phyloP scores from a whole-genome alignment of 2,113 vertebrate species.

The Hemiscyllium ocellatum region DNA sequence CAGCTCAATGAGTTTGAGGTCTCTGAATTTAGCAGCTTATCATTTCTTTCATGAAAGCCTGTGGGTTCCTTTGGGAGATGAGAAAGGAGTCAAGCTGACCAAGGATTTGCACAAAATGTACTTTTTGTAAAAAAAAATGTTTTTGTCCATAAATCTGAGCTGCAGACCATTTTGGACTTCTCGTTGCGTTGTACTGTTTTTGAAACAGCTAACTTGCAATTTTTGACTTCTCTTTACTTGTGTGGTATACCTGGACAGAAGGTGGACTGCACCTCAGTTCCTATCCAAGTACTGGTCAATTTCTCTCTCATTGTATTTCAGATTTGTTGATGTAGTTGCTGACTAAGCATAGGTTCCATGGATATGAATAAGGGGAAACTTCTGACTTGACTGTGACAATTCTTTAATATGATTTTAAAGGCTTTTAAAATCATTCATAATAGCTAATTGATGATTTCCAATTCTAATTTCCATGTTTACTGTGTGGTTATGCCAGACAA shows the following conservation, averaged over 20 bases:
- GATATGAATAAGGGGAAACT: background rate
- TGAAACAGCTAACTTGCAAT: background rate
- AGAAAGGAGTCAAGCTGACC: background rate
- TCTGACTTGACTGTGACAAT: background rate
- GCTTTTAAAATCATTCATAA: background rate
- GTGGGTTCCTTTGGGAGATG: background rate
- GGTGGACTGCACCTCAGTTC: background rate
- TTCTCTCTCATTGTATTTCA: background rate
- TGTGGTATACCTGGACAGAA: background rate
- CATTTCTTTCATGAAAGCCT: background rate
- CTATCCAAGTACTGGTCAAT: background rate
- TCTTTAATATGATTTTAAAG: background rate
- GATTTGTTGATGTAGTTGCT: background rate
- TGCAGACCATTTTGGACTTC: background rate
- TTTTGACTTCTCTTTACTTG: background rate
- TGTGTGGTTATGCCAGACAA: background rate
- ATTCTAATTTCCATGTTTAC: background rate
- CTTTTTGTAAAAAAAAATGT: background rate
- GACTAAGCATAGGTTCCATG: background rate
- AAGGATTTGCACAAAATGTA: background rate
- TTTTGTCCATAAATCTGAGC: background rate
- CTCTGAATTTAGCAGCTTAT: background rate
- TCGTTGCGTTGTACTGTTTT: background rate
- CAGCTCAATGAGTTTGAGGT: background rate
- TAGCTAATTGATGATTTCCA: background rate